Base-by-base conservation (phyloP, 2,113 vertebrate genomes). In the Callopanchax toddi region DNA sequence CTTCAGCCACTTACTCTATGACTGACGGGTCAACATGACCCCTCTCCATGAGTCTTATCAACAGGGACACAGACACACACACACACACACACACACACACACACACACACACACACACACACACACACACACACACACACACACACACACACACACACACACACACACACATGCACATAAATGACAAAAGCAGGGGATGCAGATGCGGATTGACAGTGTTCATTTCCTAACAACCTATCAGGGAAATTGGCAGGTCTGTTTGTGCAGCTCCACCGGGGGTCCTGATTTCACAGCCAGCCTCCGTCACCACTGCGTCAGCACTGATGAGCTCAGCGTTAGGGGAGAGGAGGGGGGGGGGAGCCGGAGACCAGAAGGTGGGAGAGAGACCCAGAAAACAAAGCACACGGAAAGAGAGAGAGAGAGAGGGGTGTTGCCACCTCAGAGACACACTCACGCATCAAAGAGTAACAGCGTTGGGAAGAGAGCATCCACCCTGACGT, bases 261-360 rank as follows among this genome's bases (percentile, higher is more conserved):
- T 53, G 83, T 84, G 80, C 49, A 80, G 60, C 83, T 76, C 74
- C 52, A 76, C 78, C 66, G 78, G 80, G 75, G 85, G 86, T 88
- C 89, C 93, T 92, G 91, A 92, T 94, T 93, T 93, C 92, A 93
- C 90, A 84, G 74, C 83, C 81, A 86, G 91, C 76, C 89, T 94
- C 89, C 96, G 95, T 98, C 96, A 97, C 90, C 84, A 93, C 92
- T 96, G 94, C 95, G 95, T 97, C 95, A 97, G 92, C 78, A 56
- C 43, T 44, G 85, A 83, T 89, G 87, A 89, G 79, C 82, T 89
- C 86, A 87, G 70, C 70, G 29, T 57, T 60, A 18, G 36, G 5
- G 22, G 55, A 15, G 32, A 32, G 58, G 64, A 10, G 0, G 63
- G 72, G 37, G 53, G 25, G 11, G 10, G 11, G 21, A 0, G 56